Conservation (phyloP, 2,113 vertebrate species). For the Toxostoma redivivum region DNA sequence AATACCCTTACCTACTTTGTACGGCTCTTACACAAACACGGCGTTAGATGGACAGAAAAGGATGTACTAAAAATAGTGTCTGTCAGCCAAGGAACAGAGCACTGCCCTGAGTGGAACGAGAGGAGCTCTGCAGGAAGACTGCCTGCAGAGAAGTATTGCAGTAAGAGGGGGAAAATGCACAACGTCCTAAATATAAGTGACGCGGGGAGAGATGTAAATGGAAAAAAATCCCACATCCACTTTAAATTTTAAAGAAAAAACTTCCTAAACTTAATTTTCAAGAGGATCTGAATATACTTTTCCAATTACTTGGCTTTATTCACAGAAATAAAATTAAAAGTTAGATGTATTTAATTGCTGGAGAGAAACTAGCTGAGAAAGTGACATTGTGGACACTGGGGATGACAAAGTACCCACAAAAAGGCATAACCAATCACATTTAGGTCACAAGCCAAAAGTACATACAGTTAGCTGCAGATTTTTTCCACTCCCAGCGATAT, state of each 20-base stretch:
- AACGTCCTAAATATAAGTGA: neutral
- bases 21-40: constrained; percentile 49
- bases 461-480: neutral
- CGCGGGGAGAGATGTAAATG: neutral
- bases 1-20: constrained; percentile 43
- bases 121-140: neutral
- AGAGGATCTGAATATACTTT: neutral
- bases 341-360: neutral
- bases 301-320: neutral
- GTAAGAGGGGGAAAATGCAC: neutral
- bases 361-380: neutral
- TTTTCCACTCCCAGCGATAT: neutral
- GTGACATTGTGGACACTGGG: neutral
- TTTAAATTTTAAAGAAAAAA: neutral
- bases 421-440: neutral
- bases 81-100: neutral
- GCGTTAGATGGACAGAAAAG: constrained; percentile 45
- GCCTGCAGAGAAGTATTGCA: neutral
- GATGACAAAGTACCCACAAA: neutral
- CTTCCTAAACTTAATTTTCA: neutral
- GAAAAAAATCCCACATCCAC: neutral
- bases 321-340: neutral
- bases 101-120: neutral
- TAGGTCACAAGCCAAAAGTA: constrained; percentile 41
- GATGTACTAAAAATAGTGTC: constrained; percentile 54